A percentile compares a stretch with the other conserved stretches of the same genome.
phyloP scores from a whole-genome alignment of 64 coral and sea anemone species.

The Astreopora myriophthalma region DNA sequence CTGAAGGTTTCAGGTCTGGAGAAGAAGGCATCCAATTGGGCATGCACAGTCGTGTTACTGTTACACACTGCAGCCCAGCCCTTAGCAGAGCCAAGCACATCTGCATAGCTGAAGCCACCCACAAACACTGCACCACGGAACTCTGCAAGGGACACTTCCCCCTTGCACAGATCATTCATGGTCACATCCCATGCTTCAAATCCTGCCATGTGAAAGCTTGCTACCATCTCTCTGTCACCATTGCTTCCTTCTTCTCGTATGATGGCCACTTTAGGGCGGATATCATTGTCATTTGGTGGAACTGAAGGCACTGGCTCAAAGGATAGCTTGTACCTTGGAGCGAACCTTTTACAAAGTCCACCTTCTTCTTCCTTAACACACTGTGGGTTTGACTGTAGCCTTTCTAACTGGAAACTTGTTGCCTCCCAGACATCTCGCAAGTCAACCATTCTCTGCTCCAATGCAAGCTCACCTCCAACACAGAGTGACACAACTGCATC shows the following conservation, averaged over 20 bases:
- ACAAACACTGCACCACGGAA: conserved; percentile 97
- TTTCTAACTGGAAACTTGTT: conserved; percentile 94
- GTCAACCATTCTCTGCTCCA: conserved; percentile 90
- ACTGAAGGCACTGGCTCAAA: conserved; percentile 61
- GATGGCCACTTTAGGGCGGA: conserved; percentile 85
- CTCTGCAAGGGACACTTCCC: conserved; percentile 65
- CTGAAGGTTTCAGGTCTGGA: conserved; percentile 86
- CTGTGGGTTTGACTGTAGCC: conserved; percentile 82
- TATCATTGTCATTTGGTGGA: neutral
- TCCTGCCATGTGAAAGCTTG: conserved; percentile 87
- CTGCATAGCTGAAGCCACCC: conserved; percentile 96
- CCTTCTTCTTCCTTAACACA: conserved; percentile 87
- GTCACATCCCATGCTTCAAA: conserved; percentile 97
- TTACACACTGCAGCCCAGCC: conserved; percentile 97
- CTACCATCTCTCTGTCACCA: conserved; percentile 95
- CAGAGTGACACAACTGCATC: conserved; percentile 55
- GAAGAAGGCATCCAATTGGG: conserved; percentile 84
- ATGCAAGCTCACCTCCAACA: conserved; percentile 69
- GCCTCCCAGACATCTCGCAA: conserved; percentile 94
- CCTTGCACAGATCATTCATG: conserved; percentile 86
- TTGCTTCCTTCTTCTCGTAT: conserved; percentile 97
- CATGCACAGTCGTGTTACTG: conserved; percentile 64
- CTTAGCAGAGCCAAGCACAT: conserved; percentile 95
- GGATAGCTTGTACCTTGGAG: conserved; percentile 77
- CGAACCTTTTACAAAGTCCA: conserved; percentile 70